These are phyloP conservation scores for Thymelicus lineola DNA, from an alignment of 2,888 invertebrate species.

Conservation along the genomic window DNA sequence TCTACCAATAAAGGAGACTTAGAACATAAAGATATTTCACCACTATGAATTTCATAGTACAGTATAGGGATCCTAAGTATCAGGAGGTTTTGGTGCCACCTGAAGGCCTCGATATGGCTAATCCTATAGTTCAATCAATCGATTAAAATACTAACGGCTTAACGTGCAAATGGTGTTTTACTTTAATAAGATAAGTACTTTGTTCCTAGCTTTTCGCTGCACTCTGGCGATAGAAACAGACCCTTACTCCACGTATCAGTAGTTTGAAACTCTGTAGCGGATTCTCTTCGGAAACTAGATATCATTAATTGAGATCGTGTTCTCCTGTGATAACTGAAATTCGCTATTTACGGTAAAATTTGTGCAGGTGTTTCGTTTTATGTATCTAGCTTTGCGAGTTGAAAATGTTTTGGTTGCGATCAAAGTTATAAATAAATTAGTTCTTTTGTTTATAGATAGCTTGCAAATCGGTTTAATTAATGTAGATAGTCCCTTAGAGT, in stretches of 20 bases:
- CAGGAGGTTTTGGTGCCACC: too few species aligned
- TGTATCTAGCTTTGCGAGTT: background rate
- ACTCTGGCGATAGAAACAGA: slow-evolving; percentile 15
- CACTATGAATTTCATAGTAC: too few species aligned
- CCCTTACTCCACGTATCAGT: slow-evolving; percentile 18
- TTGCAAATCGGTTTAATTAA: background rate
- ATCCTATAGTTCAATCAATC: too few species aligned
- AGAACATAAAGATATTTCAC: too few species aligned
- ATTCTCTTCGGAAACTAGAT: slow-evolving; percentile 35
- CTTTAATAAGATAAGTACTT: too few species aligned
- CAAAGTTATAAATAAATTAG: background rate
- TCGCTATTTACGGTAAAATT: slow-evolving; percentile 19
- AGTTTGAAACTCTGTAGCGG: slow-evolving; percentile 20
- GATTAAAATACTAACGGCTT: too few species aligned
- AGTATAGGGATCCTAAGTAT: too few species aligned
- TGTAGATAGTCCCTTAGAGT: too few species aligned
- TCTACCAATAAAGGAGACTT: too few species aligned
- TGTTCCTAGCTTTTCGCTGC: background rate
- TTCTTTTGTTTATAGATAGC: background rate
- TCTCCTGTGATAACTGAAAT: slow-evolving; percentile 24
- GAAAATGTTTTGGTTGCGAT: slow-evolving; percentile 4
- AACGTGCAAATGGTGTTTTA: too few species aligned
- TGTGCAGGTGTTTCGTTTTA: slow-evolving; percentile 19
- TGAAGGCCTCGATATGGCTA: too few species aligned
- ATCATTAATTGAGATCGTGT: slow-evolving; percentile 33